Evolutionary conservation across 2,888 invertebrate species (phyloP), one percentile per base, ranked within the genome.

Genomic region (Quadroppia sp.): DNA sequence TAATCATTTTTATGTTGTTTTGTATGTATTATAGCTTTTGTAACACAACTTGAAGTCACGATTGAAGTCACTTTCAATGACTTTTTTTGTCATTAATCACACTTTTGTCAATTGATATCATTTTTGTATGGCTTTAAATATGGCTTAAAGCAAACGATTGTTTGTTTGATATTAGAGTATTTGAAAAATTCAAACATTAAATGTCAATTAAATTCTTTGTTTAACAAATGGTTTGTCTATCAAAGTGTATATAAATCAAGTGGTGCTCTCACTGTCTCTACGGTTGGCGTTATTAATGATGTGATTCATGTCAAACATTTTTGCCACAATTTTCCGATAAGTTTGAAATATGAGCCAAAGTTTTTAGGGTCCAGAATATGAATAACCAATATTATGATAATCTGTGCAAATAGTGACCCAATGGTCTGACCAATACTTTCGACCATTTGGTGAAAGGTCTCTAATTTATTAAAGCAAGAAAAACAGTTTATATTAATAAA

Each of bases 171-270:
- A 36, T n/a, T n/a, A n/a, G n/a, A n/a, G n/a, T n/a, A n/a, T n/a
- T n/a, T n/a, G n/a, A 36, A 36, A 36, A 36, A 36, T 36, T 36
- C 36, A 36, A 50, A 50, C 6, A 50, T 20, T 50, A n/a, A 20
- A n/a, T 50, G 50, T 20, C 50, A 23, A 50, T 20, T 45, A 50
- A 50, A 50, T 11, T n/a, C 50, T 20, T 50, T 50, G 50, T 50
- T 15, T n/a, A n/a, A 20, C 50, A 50, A 50, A 50, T 50, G 50
- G 50, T 50, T 50, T 50, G 50, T 50, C 50, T 50, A 20, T 50
- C 50, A 50, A 50, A 20, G 4, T 3, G 9, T 20, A 7, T 50
- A n/a, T 20, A 50, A 50, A 50, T 50, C 50, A 50, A 50, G 50
- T 50, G 50, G 7, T 45, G 45, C 6, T 36, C 36, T 36, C 6